Base-by-base conservation (phyloP, 2,797 vertebrate genomes). In the Pangasius mekongensis region DNA sequence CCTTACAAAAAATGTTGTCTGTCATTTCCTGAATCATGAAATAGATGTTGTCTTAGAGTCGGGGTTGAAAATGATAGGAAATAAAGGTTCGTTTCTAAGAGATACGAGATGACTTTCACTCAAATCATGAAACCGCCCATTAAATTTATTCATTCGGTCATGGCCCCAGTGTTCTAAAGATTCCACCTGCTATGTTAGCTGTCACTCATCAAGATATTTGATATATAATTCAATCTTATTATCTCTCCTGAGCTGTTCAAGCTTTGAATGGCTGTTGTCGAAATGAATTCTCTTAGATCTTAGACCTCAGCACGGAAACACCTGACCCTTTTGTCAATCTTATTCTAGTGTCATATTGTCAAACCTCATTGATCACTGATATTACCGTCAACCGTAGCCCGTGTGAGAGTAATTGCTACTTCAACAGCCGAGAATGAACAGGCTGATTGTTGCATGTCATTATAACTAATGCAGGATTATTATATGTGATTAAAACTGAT, bases 361-460 rank as follows among this genome's bases (percentile, higher is more conserved):
- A 84, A 67, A 67, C 43, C 24, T 67, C 62, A 67, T 18, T 33
- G 82, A 84, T 67, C 27, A 84, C 62, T 84, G 43, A 18, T n/a
- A 66, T 66, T 83, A 49, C 3, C 8, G 16, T 20, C 27, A 83
- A 66, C 43, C 60, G 0, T 10, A 66, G 27, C 39, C 62, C 62
- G 3, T 22, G 24, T 30, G 24, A 85, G 83, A 9, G 22, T 81
- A 88, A 85, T 81, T 88, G 30, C 64, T 80, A 80, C 36, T 81
- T 71, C 49, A 58, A 80, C 62, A 80, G 74, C 52, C 11, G 3
- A 47, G 62, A 81, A 85, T 71, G 54, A 85, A 85, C 22, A 20
- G 14, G 36, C 62, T 73, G 64, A 84, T 86, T 84, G n/a, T n/a
- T 81, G 54, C 81, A 54, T 90, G 54, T 66, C 64, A 84, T 88